Evolutionary conservation across 64 coral and sea anemone genomes (phyloP), one percentile per base, ranked within the genome.

Genomic region (Exaiptasia diaphana): DNA sequence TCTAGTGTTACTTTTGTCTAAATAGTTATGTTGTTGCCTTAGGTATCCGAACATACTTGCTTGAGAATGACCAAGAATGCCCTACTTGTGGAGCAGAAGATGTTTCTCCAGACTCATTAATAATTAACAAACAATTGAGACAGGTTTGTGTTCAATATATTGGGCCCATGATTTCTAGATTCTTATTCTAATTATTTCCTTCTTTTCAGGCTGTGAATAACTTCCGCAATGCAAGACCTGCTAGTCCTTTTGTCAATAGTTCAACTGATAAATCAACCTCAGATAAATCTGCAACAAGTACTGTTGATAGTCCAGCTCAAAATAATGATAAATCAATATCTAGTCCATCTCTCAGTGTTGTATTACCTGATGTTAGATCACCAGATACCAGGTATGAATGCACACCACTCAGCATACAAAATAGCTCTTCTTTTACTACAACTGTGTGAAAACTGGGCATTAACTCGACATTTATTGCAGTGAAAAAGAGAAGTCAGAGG

Each of bases 11-110:
- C 18, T 20, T 55, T 24, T 0, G 14, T 18, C 9, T 1, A 25
- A 61, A 24, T 9, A 32, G 1, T 5, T 8, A 5, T 1, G 18
- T 35, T 64, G 29, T 76, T 77, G 14, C 1, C 28, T 32, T 76
- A 91, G 89, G 89, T 36, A 91, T 91, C 33, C 73, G 74, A 68
- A 85, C 73, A 37, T 85, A 91, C 32, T 53, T 91, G 14, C 71
- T 91, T 43, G 89, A 91, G 41, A 85, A 91, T 85, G 89, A 91
- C 3, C 89, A 79, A n/a, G 81, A 53, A 5, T 91, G 89, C 63
- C 89, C 89, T 50, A 82, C 89, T 7, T 91, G 89, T 91, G 60
- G 80, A 18, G 25, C 81, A 17, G 89, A 91, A 52, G 72, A 85
- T 63, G 81, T 91, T 3, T 78, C 81, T 46, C 89, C 89, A 13